These are phyloP conservation scores for Protophormia terraenovae DNA, from an alignment of 2,888 invertebrate genomes.

Conservation along the genomic window DNA sequence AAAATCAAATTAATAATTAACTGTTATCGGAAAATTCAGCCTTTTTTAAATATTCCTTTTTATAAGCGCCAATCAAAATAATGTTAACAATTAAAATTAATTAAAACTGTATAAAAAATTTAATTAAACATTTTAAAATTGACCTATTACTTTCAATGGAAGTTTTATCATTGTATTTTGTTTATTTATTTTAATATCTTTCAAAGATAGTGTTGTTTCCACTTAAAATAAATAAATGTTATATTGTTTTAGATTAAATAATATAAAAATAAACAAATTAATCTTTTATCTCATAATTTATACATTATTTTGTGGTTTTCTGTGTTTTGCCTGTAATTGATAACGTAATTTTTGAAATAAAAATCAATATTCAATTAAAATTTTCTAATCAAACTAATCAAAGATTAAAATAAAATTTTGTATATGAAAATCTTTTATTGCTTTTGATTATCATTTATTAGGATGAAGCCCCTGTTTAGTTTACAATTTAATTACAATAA, in stretches of 20 bases:
- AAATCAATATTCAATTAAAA: neutral
- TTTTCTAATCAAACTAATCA: neutral
- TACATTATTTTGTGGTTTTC: neutral
- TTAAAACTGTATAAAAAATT: conserved; percentile 5
- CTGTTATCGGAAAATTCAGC: neutral
- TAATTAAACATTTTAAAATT: conserved; percentile 12
- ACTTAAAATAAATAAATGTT: neutral
- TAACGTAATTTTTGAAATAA: neutral
- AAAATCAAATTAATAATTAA: no score
- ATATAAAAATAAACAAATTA: neutral
- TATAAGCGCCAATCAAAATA: neutral
- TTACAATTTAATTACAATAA: neutral
- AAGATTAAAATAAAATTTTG: neutral
- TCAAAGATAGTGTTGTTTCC: neutral
- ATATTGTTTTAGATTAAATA: neutral
- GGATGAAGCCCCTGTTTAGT: neutral
- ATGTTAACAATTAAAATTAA: conserved; percentile 21
- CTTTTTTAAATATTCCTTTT: neutral
- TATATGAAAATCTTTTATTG: neutral
- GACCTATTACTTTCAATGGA: conserved; percentile 12
- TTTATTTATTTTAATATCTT: neutral
- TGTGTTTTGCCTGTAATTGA: neutral
- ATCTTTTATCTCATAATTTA: neutral
- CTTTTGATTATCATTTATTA: neutral
- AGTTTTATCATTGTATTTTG: conserved; percentile 11